Percentiles rank a stretch among this genome's conserved stretches.
These are phyloP conservation scores for Mandrillus leucophaeus DNA, from an alignment of 2,113 vertebrate species.

Conservation along the genomic window DNA sequence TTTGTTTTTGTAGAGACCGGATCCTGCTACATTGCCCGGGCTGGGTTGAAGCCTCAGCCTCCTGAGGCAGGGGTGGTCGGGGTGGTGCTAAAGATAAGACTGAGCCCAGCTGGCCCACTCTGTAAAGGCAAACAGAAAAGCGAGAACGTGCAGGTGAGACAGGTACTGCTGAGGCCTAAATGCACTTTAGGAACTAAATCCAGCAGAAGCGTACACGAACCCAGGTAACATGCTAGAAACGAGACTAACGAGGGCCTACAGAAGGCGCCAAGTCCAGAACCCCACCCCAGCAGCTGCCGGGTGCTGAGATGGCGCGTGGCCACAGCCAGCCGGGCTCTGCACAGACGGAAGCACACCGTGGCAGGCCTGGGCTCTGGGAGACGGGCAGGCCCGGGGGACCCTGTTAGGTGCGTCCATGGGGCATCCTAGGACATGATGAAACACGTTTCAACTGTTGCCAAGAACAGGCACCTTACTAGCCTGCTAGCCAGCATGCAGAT, in stretches of 20 bases:
- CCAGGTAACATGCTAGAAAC: neutral
- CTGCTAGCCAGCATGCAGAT: fast-evolving
- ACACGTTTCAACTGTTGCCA: neutral
- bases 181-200: neutral
- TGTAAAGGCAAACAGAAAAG: neutral
- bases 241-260: too few species aligned
- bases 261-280: too few species aligned
- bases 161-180: fast-evolving
- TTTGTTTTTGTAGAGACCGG: neutral
- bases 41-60: neutral
- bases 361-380: neutral
- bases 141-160: neutral
- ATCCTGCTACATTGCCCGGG: neutral
- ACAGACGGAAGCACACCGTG: neutral
- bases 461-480: neutral
- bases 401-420: too few species aligned
- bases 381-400: neutral
- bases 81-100: too few species aligned
- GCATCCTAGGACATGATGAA: slow-evolving; percentile 33
- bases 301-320: too few species aligned
- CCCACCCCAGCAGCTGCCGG: neutral
- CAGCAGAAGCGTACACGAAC: too few species aligned
- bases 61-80: neutral
- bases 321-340: neutral
- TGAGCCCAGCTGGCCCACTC: fast-evolving